These are phyloP conservation scores for Notodonta dromedarius DNA, from an alignment of 2,888 invertebrate genomes.

Conservation along the genomic window DNA sequence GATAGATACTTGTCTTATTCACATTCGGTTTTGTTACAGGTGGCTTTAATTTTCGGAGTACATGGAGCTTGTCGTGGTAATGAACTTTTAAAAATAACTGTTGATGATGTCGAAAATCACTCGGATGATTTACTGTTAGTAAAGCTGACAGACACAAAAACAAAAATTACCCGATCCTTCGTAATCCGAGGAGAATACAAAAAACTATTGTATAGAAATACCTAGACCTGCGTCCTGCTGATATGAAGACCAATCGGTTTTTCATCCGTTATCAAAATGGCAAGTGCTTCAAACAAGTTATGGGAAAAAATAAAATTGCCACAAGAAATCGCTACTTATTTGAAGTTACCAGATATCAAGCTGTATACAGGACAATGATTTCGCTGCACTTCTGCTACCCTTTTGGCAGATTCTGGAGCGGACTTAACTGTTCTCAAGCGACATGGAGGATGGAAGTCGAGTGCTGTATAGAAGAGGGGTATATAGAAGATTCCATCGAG, in stretches of 20 bases:
- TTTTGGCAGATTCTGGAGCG: slow-evolving; percentile 21
- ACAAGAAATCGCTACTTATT: slow-evolving; percentile 20
- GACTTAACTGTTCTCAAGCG: slow-evolving; percentile 19
- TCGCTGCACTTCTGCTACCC: slow-evolving; percentile 24
- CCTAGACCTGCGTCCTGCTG: slow-evolving; percentile 11
- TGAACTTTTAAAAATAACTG: slow-evolving; percentile 11
- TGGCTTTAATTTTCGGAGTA: slow-evolving; percentile 10
- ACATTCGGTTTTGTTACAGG: slow-evolving; percentile 7
- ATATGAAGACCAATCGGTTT: background rate
- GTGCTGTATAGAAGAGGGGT: slow-evolving; percentile 13
- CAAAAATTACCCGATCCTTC: slow-evolving; percentile 13
- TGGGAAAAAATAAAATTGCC: too few relatives aligned
- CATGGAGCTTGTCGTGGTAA: slow-evolving; percentile 11
- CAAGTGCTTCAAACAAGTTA: too few relatives aligned
- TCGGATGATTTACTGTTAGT: slow-evolving; percentile 11
- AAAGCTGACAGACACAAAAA: slow-evolving; percentile 9
- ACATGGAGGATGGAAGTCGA: slow-evolving; percentile 25
- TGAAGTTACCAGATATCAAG: slow-evolving; percentile 19
- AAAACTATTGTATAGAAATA: slow-evolving; percentile 17
- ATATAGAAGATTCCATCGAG: slow-evolving; percentile 4
- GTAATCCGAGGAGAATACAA: slow-evolving; percentile 14
- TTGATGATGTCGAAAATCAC: slow-evolving; percentile 11
- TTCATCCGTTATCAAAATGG: slow-evolving; percentile 6
- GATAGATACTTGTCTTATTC: background rate
- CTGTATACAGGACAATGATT: slow-evolving; percentile 26